phyloP scores from a whole-genome alignment of 2,888 invertebrate genomes.

The Tigriopus californicus region DNA sequence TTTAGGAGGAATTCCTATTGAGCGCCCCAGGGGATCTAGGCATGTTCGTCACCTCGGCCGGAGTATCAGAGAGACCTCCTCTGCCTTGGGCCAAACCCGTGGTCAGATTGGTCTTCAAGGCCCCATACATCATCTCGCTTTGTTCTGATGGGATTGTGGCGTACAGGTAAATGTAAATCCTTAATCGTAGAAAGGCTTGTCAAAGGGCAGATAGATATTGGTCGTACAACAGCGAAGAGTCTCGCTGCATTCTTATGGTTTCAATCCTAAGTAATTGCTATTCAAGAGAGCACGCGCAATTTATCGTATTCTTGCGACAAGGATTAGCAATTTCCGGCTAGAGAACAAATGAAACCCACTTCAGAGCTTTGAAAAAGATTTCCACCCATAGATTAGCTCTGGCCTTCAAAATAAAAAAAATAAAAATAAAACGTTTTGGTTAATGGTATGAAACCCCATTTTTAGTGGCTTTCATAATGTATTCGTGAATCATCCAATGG shows the following conservation, averaged over 20 bases:
- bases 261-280: too few relatives aligned
- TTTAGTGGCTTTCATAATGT: neutral
- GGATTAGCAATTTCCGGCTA: too few relatives aligned
- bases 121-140: conserved; percentile 32
- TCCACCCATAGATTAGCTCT: too few relatives aligned
- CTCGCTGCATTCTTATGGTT: too few relatives aligned
- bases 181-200: neutral
- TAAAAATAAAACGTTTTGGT: too few relatives aligned
- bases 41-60: conserved; percentile 34
- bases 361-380: too few relatives aligned
- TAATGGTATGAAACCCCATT: neutral
- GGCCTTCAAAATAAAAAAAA: too few relatives aligned
- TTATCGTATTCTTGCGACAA: too few relatives aligned
- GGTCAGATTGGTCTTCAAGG: conserved; percentile 26
- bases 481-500: neutral
- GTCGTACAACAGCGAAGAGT: too few relatives aligned
- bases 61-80: conserved; percentile 35
- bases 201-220: too few relatives aligned
- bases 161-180: conserved; percentile 27
- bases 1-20: conserved; percentile 34
- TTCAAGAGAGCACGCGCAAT: too few relatives aligned
- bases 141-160: conserved; percentile 30
- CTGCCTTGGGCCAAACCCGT: conserved; percentile 32
- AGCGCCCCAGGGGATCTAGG: conserved; percentile 34
- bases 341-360: too few relatives aligned